Evolutionary conservation across 64 coral and sea anemone species (phyloP), one percentile per base, ranked within the genome.

Genomic region (Anthopleura sola): DNA sequence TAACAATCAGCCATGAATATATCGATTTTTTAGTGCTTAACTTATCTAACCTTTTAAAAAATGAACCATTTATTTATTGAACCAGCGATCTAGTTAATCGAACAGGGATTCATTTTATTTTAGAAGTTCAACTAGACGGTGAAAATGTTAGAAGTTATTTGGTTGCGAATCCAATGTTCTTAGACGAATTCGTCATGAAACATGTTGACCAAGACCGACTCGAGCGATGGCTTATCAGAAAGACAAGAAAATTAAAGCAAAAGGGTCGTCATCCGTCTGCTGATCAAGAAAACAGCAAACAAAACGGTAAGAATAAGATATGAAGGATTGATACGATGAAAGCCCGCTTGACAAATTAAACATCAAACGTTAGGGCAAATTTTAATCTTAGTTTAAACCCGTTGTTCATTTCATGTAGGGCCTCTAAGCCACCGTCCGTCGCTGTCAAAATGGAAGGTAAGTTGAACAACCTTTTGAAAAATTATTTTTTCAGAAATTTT

Each of bases 121-220:
- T 60, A 87, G 90, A 92, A 32, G 39, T 56, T 56, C 76, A 90
- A 46, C 8, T 98, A 5, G 93, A 99, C 60, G 85, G 84, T 34
- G 97, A 99, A 32, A 87, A 78, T 36, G 90, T 91, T 26, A 69
- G 88, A 82, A 90, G 37, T 37, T 99, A 86, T 75, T 90, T 99
- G 18, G 90, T 89, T 37, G 69, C 89, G n/a, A 92, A 99, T 76
- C 97, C 93, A n/a, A 85, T 94, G 80, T 99, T 99, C 87, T 78
- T 99, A 47, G 97, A 99, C 31, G 90, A 99, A 15, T 99, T 91
- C 83, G 90, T 99, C 17, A 92, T 99, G 97, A 95, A 87, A 78
- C 33, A 92, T 83, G 93, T 99, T 7, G 97, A 99, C 36, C 97
- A 99, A 86, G 93, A 99, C n/a, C 57, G 97, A 23, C 75, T 99